Percentiles rank a stretch among this genome's conserved stretches.
These are phyloP conservation scores for Onychostruthus taczanowskii DNA, from an alignment of 2,113 vertebrate species.

Conservation along the genomic window DNA sequence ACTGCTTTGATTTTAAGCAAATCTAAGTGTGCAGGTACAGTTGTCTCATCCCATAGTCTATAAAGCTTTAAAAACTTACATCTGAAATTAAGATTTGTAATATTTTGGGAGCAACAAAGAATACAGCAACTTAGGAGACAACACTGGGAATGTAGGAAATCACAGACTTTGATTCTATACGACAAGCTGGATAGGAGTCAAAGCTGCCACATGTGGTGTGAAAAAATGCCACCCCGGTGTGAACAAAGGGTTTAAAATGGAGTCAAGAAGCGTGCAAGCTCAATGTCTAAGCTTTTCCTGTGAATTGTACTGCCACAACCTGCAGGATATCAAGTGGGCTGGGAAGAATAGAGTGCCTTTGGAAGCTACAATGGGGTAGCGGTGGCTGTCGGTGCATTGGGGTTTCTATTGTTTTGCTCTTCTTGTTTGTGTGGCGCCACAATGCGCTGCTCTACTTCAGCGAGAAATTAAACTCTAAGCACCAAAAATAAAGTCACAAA, in stretches of 20 bases:
- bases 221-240: slow-evolving; percentile 86
- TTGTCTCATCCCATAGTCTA: not conserved
- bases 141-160: slow-evolving; percentile 52
- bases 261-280: slow-evolving; percentile 83
- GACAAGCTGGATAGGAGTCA: slow-evolving; percentile 82
- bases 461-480: slow-evolving; percentile 67
- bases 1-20: not conserved
- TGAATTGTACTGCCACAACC: slow-evolving; percentile 80
- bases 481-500: slow-evolving; percentile 57
- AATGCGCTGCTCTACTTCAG: slow-evolving; percentile 66
- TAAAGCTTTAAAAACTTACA: not conserved
- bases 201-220: slow-evolving; percentile 83
- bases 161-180: slow-evolving; percentile 78
- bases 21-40: not conserved
- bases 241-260: slow-evolving; percentile 87
- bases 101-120: slow-evolving; percentile 32
- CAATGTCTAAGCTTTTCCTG: slow-evolving; percentile 81
- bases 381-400: slow-evolving; percentile 53
- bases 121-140: slow-evolving; percentile 38
- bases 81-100: slow-evolving; percentile 61
- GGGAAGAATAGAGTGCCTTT: slow-evolving; percentile 71
- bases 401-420: slow-evolving; percentile 67
- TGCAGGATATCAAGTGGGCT: slow-evolving; percentile 77
- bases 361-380: slow-evolving; percentile 69
- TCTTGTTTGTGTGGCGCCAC: slow-evolving; percentile 65